Evolutionary conservation across 2,888 invertebrate genomes (phyloP), one percentile per base, ranked within the genome.

Genomic region (Vanessa cardui): DNA sequence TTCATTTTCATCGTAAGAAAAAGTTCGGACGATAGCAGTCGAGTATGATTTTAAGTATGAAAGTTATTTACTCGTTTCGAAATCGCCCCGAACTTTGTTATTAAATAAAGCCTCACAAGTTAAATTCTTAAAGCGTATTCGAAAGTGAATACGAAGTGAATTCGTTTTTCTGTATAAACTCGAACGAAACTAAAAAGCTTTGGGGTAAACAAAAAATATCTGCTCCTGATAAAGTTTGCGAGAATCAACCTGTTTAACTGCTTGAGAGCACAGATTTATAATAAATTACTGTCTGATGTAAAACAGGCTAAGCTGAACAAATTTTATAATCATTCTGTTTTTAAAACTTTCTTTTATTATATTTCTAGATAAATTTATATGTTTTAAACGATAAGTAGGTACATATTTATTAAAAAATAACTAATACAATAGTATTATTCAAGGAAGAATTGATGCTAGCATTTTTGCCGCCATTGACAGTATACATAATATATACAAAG

Each of bases 81-180:
- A 46, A 54, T 60, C 45, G 52, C 33, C 60, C 39, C 50, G 59
- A 65, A 68, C 58, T 65, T 70, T 68, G 59, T 68, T 69, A 70
- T 70, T 70, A 68, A 68, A 62, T 70, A 68, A 70, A 54, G 62
- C 59, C 50, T 65, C 49, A 26, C 20, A 60, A 65, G 59, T 60
- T n/a, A 65, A 60, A 65, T 65, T 65, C 65, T 52, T 18, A 31
- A 9, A 39, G 60, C 20, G 58, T 60, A 45, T 65, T 62, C 50
- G 46, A 62, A 62, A 65, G 46, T 58, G 31, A 31, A 33, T 54
- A 54, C 9, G 33, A 33, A 33, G 31, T 8, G n/a, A 54, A 54
- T n/a, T 54, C 54, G 33, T 54, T 54, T 31, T 31, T 9, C 26
- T 52, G 16, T 16, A 33, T 8, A n/a, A 31, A 54, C n/a, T 54